phyloP scores from a whole-genome alignment of 2,797 vertebrate genomes.

The Oreochromis mossambicus region DNA sequence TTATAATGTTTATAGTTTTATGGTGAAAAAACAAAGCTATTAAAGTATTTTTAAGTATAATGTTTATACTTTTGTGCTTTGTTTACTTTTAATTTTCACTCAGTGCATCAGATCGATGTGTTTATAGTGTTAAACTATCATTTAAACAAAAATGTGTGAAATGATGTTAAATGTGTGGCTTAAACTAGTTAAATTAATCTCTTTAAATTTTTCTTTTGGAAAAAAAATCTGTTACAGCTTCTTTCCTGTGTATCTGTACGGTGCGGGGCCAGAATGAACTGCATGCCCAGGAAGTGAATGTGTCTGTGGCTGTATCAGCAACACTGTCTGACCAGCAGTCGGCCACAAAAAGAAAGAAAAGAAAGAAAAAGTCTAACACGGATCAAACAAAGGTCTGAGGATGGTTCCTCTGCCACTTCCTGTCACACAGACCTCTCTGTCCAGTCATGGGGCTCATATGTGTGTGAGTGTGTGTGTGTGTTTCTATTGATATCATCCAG shows the following conservation, averaged over 20 bases:
- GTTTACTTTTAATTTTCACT: not conserved
- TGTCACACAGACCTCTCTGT: conserved; percentile 16
- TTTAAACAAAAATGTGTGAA: not conserved
- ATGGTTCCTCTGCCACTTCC: conserved; percentile 22
- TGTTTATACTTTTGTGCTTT: accelerated
- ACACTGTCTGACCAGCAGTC: not conserved
- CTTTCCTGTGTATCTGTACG: not conserved
- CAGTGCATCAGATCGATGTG: not conserved
- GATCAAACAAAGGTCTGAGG: not conserved
- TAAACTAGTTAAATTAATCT: not conserved
- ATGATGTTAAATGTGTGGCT: accelerated
- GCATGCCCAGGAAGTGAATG: not conserved
- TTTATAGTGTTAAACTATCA: not conserved
- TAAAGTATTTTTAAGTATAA: not conserved
- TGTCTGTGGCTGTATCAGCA: not conserved
- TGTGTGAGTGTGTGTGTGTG: not conserved
- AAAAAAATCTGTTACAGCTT: not conserved
- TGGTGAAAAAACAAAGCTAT: not conserved
- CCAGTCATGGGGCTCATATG: conserved; percentile 5
- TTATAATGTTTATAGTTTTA: not conserved
- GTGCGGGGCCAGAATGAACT: accelerated
- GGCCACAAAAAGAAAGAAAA: not conserved
- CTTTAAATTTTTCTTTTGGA: not conserved
- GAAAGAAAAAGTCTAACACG: not conserved
- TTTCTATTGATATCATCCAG: not conserved